Conservation (phyloP, 2,888 invertebrate genomes). For the Podabrus alpinus region DNA sequence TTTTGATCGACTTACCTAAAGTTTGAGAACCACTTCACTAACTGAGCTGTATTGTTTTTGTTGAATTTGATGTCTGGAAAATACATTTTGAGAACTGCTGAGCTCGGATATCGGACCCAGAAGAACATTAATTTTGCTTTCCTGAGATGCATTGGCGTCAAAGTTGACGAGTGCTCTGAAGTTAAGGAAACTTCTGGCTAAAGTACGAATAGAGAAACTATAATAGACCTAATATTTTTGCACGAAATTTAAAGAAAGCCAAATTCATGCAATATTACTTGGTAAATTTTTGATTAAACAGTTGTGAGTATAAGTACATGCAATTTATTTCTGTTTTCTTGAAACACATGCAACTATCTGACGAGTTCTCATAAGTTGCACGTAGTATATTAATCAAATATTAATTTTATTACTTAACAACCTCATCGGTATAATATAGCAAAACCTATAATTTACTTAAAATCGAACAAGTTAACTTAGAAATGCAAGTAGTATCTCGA, state of each 20-base stretch:
- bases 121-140: conserved; percentile 99
- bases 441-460: conserved; percentile 19
- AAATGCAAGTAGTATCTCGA: neutral
- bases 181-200: conserved; percentile 71
- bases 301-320: neutral
- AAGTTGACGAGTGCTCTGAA: conserved; percentile 89
- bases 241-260: neutral
- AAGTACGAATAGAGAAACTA: conserved; percentile 38
- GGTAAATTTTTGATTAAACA: neutral
- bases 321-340: neutral
- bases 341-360: conserved; percentile 8
- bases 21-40: conserved; percentile 99
- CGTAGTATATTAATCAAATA: conserved; percentile 12
- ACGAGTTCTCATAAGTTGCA: conserved; percentile 11
- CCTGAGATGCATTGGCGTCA: conserved; percentile 99
- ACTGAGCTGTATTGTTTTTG: conserved; percentile 99
- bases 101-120: conserved; percentile 99
- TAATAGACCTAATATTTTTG: conserved; percentile 10
- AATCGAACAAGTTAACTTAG: neutral
- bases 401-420: conserved; percentile 11
- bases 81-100: conserved; percentile 98
- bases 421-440: conserved; percentile 17
- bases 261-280: neutral
- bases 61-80: conserved; percentile 99
- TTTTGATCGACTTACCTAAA: conserved; percentile 81